Base-by-base conservation (phyloP, 2,888 invertebrate genomes). In the Papilio gigon region DNA sequence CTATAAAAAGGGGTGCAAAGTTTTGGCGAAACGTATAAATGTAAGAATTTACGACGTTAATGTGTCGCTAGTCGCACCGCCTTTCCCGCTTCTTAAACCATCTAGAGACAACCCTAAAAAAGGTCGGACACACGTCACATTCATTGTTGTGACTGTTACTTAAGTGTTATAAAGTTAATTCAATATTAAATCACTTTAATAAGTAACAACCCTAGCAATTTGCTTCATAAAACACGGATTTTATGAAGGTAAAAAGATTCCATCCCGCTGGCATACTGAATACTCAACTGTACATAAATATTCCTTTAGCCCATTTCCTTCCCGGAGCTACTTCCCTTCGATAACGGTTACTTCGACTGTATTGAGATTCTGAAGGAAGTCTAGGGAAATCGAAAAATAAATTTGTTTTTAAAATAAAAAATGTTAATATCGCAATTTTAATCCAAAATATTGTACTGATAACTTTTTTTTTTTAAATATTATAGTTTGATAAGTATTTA, bases 251-350 rank as follows among this genome's bases (percentile, higher is more conserved):
- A 44, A 59, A 35, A 53, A 62, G 17, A 47, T 12, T 33, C 17
- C 27, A 22, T 40, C 33, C 42, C 33, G 17, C 40, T 11, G 59
- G 58, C 63, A 59, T 68, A 59, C 58, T 58, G 44, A 68, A 64
- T 56, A 56, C 30, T 33, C 35, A 63, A 58, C 58, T 63, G 68
- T 64, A 33, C 56, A 63, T 68, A 68, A 68, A 68, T 63, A 56
- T 56, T 35, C 58, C 63, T 56, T 47, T 44, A 44, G 35, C 50
- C 68, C 62, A 44, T 63, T 68, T 64, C 58, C 58, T 63, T 58
- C 58, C 42, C 47, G 25, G 42, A 27, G 30, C 30, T 44, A 58
- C 58, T 37, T 59, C 58, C 68, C 27, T 64, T 68, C 58, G 63
- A 68, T 68, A 64, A 47, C 35, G 63, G 25, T 35, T 44, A 37